Base-by-base conservation (phyloP, 2,888 invertebrate genomes). In the Synergus japonicus region DNA sequence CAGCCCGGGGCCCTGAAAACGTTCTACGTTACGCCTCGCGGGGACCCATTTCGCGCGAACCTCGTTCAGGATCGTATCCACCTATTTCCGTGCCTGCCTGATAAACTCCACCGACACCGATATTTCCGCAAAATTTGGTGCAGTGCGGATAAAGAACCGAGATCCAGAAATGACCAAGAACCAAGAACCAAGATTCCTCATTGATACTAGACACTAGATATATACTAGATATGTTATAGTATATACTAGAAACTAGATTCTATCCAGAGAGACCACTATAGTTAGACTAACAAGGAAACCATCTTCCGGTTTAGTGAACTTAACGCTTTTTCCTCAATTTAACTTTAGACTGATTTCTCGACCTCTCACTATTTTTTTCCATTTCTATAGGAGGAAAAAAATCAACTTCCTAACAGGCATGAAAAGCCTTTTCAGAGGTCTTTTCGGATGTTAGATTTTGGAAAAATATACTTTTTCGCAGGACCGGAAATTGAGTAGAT, bases 1-100 rank as follows among this genome's bases (percentile, higher is more conserved):
- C 87, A 85, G 90, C 91, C 90, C 87, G 88, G 88, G 90, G 91
- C 89, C 90, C 90, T 89, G 90, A 90, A 90, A 90, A 89, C 88
- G 89, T 87, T 89, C 87, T 85, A 88, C 90, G 90, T 89, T 89
- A 89, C 89, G 89, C 90, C 90, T 90, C 88, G 90, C 89, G 90
- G 89, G 90, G 91, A 90, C 91, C 89, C 88, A 90, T 90, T 91
- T 90, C 90, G 88, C 89, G 90, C 88, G 88, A 88, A 81, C 80
- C 84, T 83, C 65, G 44, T 77, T 54, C 60, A 67, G 87, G 83
- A 66, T 54, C 81, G 88, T 86, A 81, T 60, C 60, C 78, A 41
- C 37, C 49, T 54, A 73, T 73, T 73, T 54, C 18, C 73, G 78
- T 79, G 80, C 82, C 84, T 69, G 63, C 29, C 54, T 73, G 73